A percentile compares a stretch with the other conserved stretches of the same genome.
phyloP scores from a whole-genome alignment of 2,113 vertebrate genomes.

The Psilopsiagon aymara region DNA sequence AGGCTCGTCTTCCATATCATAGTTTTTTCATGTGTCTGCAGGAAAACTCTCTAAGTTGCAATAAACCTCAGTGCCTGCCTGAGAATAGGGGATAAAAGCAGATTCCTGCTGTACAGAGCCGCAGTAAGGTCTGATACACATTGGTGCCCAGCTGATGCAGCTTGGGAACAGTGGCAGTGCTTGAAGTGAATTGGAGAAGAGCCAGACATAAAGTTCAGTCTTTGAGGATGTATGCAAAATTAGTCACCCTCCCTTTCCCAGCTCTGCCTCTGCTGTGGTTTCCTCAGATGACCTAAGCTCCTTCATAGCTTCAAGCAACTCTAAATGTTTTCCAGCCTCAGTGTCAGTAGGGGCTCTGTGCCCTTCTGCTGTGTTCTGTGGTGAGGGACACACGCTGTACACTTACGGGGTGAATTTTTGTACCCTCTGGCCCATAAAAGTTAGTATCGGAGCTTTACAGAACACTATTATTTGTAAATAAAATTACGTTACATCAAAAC shows the following conservation, averaged over 20 bases:
- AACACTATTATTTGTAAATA: background rate
- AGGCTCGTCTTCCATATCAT: background rate
- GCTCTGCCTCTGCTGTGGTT: background rate
- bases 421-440: background rate
- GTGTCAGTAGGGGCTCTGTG: background rate
- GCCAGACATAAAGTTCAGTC: background rate
- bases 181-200: background rate
- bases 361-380: background rate
- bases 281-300: background rate
- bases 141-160: rapidly evolving
- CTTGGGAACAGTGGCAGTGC: rapidly evolving
- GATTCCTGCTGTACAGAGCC: background rate
- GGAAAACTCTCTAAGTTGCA: background rate
- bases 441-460: background rate
- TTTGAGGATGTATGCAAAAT: background rate
- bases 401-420: background rate
- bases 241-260: background rate
- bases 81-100: background rate
- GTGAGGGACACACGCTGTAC: background rate
- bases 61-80: background rate
- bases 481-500: background rate
- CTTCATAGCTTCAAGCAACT: background rate
- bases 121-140: background rate
- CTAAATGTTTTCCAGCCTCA: background rate
- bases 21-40: background rate